A percentile compares a stretch with the other conserved stretches of the same genome.
Conservation (phyloP, 2,888 invertebrate species). For the Tolmerus cingulatus region DNA sequence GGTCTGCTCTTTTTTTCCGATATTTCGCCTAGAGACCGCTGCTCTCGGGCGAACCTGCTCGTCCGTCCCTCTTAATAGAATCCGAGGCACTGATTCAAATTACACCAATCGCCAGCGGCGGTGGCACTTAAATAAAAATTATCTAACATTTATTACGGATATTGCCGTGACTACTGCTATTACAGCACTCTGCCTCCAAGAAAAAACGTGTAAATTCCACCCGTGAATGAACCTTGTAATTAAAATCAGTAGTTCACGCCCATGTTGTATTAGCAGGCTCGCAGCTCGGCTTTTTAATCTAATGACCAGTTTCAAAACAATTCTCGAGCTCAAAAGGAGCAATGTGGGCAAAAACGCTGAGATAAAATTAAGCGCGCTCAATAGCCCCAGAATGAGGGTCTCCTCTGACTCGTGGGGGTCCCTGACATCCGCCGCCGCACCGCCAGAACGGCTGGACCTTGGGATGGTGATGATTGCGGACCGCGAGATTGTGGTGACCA, state of each 20-base stretch:
- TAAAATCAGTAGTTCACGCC: constrained; percentile 34
- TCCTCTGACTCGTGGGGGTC: not conserved
- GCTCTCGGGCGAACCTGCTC: not conserved
- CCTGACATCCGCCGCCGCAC: constrained; percentile 1
- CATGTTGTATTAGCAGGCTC: constrained; percentile 23
- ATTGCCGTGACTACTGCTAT: constrained; percentile 19
- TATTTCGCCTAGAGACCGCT: not conserved
- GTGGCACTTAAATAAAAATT: constrained; percentile 25
- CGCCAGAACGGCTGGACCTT: not conserved
- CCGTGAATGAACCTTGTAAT: constrained; percentile 22
- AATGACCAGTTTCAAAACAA: constrained; percentile 28
- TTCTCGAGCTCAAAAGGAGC: not conserved
- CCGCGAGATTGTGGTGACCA: not conserved
- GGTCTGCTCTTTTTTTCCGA: not conserved
- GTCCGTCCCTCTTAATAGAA: not conserved
- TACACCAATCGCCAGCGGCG: not conserved
- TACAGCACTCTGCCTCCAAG: not conserved
- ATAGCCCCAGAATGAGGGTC: not conserved
- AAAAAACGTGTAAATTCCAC: constrained; percentile 17
- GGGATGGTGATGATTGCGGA: not conserved
- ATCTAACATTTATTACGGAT: constrained; percentile 16
- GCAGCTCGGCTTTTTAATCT: constrained; percentile 10
- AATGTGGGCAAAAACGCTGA: not conserved
- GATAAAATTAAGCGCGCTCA: not conserved
- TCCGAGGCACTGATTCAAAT: constrained; percentile 6